Evolutionary conservation across 1,140 invertebrate species (phyloP), one percentile per base, ranked within the genome.

Genomic region (Drosophila busckii): DNA sequence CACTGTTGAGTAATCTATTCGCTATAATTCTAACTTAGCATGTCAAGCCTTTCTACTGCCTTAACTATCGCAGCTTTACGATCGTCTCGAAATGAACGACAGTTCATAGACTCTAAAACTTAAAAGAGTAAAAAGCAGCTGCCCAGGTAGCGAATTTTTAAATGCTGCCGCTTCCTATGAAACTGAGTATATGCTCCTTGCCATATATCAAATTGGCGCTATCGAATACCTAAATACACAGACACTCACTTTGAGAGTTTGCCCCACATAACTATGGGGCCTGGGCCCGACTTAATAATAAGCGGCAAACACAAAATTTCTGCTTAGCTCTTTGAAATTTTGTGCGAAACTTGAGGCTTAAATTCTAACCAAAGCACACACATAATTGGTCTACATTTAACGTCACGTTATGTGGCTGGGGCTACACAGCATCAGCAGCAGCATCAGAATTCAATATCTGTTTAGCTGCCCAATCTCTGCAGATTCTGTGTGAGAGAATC

Each of bases 201-300:
- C 69, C 59, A 49, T 69, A 80, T 80, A 82, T 80, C 69, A 82
- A 80, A 80, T 80, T 80, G 75, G 75, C 75, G 75, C 75, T 80
- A 80, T 80, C 73, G 63, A 73, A 78, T 82, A 80, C 63, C 66
- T 61, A 65, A 19, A 62, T 19, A 80, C 60, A 64, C 12, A 34
- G 40, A 16, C 50, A 34, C n/a, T 23, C 28, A 41, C 16, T 6
- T 15, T 8, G 17, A 38, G 23, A 55, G 38, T 26, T 29, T 75
- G 70, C 70, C 55, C 70, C 66, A 76, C 32, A 71, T 59, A 71
- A 63, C 55, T 69, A 73, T 73, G 50, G 60, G 45, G 62, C 45
- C 44, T 42, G 20, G 38, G 55, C 53, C 59, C 63, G n/a, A 48
- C 32, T 56, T 58, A 32, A 58, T 58, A 63, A 64, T 48, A 59